Evolutionary conservation across 2,888 invertebrate genomes (phyloP), one percentile per base, ranked within the genome.

Genomic region (Nebria salina): DNA sequence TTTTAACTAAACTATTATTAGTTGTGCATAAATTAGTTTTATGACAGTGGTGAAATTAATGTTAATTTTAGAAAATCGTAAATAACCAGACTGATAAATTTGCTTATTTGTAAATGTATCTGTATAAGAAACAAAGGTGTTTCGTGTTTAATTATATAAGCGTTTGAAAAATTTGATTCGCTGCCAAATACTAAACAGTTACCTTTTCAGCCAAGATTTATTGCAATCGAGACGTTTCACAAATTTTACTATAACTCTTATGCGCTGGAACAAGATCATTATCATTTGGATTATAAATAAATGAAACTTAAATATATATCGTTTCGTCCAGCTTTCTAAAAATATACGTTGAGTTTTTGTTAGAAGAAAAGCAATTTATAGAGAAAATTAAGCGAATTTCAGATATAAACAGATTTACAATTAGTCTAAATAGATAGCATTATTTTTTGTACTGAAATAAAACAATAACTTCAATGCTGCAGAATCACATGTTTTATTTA

Each of bases 101-200:
- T 26, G 34, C 15, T 25, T 66, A 25, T 70, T 70, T 70, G 70
- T 70, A 34, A 34, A 15, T 26, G 70, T 2, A 11, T 26, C 34
- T 70, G 26, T 25, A 70, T 11, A 25, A 20, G 66, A 34, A 70
- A 70, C 70, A 70, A 70, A 70, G 70, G 70, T 70, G 70, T 70
- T 54, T 54, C 54, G 13, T 54, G 34, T 70, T 25, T 70, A 70
- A 70, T 70, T 25, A 70, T 70, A 70, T 26, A 26, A 25, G n/a
- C 25, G 25, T 70, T 70, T 4, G 15, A 70, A 70, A 70, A 70
- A 70, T 34, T 70, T 70, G 70, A 70, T 11, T 13, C 11, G 6
- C 1, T 25, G 70, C 70, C 70, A 70, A 70, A 70, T 25, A 26
- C 20, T 6, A 68, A 68, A 70, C 25, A 20, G 70, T 26, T 70